Evolutionary conservation across 1,140 invertebrate species (phyloP).

Genomic region (Hypsibius dujardini): DNA sequence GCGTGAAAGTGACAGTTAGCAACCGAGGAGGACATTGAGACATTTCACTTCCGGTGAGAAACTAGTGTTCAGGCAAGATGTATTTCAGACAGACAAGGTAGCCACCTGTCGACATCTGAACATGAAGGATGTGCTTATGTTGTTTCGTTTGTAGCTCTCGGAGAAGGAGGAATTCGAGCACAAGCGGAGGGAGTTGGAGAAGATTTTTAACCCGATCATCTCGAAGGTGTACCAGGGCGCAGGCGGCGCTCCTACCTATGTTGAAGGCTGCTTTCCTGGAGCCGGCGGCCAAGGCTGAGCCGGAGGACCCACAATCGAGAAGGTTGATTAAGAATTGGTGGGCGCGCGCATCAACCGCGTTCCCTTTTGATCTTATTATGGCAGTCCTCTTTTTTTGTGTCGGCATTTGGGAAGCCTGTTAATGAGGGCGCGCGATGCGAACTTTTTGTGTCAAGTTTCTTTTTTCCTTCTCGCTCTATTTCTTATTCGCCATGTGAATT

Average conservation of each 20-base stretch:
- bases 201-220: conserved; percentile 48
- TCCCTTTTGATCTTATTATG: conserved; percentile 11
- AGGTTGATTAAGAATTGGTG: conserved; percentile 87
- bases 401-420: background rate
- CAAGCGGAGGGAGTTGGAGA: conserved; percentile 62
- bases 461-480: too few species aligned
- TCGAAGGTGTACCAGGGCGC: conserved; percentile 60
- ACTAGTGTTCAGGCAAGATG: too few species aligned
- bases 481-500: too few species aligned
- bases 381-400: background rate
- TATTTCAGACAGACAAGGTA: too few species aligned
- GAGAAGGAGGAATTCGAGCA: conserved; percentile 86
- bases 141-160: conserved; percentile 35
- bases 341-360: too few species aligned
- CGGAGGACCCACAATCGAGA: conserved; percentile 75
- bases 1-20: too few species aligned
- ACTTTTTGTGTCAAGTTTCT: background rate
- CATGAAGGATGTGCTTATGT: too few species aligned
- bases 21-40: too few species aligned
- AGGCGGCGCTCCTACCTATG: conserved; percentile 36
- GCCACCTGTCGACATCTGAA: too few species aligned
- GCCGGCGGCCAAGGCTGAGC: conserved; percentile 34
- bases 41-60: too few species aligned
- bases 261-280: conserved; percentile 27
- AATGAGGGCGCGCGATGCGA: background rate